Conservation (phyloP, 2,888 invertebrate species). For the Barypeithes pellucidus region DNA sequence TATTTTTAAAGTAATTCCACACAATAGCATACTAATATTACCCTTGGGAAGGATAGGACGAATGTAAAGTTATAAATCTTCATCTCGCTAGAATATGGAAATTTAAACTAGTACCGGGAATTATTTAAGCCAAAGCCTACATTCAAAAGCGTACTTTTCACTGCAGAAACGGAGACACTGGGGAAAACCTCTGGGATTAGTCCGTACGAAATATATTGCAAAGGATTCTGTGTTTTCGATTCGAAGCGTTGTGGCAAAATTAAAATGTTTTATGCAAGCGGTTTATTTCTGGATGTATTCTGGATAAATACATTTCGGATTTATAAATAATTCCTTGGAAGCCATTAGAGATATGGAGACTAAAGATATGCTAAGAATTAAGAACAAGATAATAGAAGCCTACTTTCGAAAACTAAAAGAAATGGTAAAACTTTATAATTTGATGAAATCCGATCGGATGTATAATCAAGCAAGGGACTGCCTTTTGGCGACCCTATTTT, state of each 20-base stretch:
- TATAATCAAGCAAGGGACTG: no score
- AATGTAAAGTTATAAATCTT: slow-evolving; percentile 61
- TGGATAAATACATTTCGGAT: slow-evolving; percentile 7
- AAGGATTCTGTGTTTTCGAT: slow-evolving; percentile 38
- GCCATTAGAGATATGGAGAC: no score
- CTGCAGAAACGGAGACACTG: slow-evolving; percentile 36
- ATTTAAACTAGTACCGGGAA: slow-evolving; percentile 66
- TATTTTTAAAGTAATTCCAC: slow-evolving; percentile 45
- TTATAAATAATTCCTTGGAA: slow-evolving; percentile 21
- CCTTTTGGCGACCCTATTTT: no score
- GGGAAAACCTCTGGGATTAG: slow-evolving; percentile 49
- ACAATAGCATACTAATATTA: slow-evolving; percentile 54
- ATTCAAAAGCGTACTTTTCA: slow-evolving; percentile 48
- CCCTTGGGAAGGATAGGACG: slow-evolving; percentile 59
- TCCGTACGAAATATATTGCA: slow-evolving; percentile 37
- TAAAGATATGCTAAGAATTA: no score
- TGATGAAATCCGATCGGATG: no score
- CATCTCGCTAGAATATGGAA: slow-evolving; percentile 63
- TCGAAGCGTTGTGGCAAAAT: slow-evolving; percentile 30
- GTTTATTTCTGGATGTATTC: slow-evolving; percentile 16
- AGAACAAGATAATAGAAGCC: no score
- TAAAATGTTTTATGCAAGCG: slow-evolving; percentile 28
- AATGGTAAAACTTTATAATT: no score
- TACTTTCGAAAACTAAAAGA: no score
- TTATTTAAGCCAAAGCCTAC: slow-evolving; percentile 66